A percentile compares a stretch with the other conserved stretches of the same genome.
Conservation (phyloP, 2,797 vertebrate species). For the Phalanger gymnotis region DNA sequence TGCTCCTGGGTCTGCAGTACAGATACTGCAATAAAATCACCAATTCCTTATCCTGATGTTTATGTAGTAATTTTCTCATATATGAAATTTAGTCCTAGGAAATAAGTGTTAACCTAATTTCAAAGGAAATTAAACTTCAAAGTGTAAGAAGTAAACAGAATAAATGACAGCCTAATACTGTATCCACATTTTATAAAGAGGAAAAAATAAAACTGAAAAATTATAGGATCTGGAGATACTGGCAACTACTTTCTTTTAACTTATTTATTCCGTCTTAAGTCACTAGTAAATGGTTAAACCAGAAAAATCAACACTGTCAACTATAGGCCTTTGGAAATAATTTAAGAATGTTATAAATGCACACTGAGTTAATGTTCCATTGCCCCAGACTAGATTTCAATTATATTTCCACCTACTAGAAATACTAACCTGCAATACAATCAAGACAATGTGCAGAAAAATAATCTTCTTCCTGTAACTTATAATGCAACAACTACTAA, state of each 20-base stretch:
- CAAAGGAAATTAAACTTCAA: constrained; percentile 57
- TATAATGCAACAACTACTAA: constrained; percentile 79
- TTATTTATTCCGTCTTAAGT: constrained; percentile 58
- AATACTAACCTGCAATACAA: constrained; percentile 74
- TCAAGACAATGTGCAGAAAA: constrained; percentile 82
- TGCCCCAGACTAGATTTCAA: constrained; percentile 76
- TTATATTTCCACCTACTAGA: constrained; percentile 64
- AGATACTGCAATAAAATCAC: constrained; percentile 62
- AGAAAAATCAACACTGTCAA: constrained; percentile 73
- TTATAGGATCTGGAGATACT: constrained; percentile 50
- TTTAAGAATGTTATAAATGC: constrained; percentile 65
- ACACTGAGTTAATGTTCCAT: constrained; percentile 63
- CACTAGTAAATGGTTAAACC: constrained; percentile 63
- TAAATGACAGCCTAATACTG: constrained; percentile 60
- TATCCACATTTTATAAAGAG: constrained; percentile 53
- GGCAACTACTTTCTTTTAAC: constrained; percentile 37
- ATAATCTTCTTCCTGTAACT: constrained; percentile 82
- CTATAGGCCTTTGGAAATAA: constrained; percentile 71
- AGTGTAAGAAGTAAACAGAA: constrained; percentile 70
- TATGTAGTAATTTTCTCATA: constrained; percentile 64
- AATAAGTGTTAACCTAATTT: constrained; percentile 71
- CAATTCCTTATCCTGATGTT: constrained; percentile 57
- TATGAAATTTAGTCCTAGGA: constrained; percentile 65
- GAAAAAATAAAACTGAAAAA: constrained; percentile 67
- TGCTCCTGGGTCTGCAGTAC: constrained; percentile 41